Percentiles rank a stretch among this genome's conserved stretches.
phyloP scores from a whole-genome alignment of 92 coral and sea anemone species.

The Pocillopora grandis region DNA sequence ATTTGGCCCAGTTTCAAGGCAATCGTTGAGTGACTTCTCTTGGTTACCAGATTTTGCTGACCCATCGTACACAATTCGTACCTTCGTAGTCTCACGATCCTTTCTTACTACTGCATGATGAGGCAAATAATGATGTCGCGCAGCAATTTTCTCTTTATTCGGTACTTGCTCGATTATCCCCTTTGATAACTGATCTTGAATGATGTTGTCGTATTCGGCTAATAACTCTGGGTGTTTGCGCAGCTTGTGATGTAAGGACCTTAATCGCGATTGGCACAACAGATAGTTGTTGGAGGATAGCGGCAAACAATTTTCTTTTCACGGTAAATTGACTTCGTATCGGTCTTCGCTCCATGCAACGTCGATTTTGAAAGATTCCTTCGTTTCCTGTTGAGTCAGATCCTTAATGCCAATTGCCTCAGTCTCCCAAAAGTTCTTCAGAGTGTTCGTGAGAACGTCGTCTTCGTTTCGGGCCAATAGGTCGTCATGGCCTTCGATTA shows the following conservation, averaged over 20 bases:
- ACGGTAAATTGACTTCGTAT: too few relatives aligned
- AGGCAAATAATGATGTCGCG: constrained; percentile 39
- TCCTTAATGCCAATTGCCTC: too few relatives aligned
- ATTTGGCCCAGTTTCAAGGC: constrained; percentile 41
- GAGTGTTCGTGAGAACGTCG: not conserved
- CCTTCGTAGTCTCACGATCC: constrained; percentile 50
- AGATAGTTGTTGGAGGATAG: constrained; percentile 1
- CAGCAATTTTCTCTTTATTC: not conserved
- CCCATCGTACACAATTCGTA: constrained; percentile 54
- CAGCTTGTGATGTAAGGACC: constrained; percentile 18
- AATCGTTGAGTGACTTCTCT: constrained; percentile 40
- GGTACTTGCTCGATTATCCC: constrained; percentile 29
- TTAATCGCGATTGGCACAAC: not conserved
- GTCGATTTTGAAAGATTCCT: too few relatives aligned
- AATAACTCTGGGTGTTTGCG: constrained; percentile 18
- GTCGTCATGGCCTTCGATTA: not conserved
- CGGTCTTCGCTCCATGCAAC: too few relatives aligned
- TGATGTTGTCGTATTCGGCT: constrained; percentile 24
- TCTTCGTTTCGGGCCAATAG: not conserved
- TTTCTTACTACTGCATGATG: constrained; percentile 46
- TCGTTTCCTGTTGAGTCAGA: too few relatives aligned
- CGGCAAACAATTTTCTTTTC: constrained; percentile 15
- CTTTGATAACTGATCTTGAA: constrained; percentile 31
- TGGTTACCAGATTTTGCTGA: constrained; percentile 22
- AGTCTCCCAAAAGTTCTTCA: not conserved